Conservation (phyloP, 2,113 vertebrate species). For the Chlamydotis undulata region DNA sequence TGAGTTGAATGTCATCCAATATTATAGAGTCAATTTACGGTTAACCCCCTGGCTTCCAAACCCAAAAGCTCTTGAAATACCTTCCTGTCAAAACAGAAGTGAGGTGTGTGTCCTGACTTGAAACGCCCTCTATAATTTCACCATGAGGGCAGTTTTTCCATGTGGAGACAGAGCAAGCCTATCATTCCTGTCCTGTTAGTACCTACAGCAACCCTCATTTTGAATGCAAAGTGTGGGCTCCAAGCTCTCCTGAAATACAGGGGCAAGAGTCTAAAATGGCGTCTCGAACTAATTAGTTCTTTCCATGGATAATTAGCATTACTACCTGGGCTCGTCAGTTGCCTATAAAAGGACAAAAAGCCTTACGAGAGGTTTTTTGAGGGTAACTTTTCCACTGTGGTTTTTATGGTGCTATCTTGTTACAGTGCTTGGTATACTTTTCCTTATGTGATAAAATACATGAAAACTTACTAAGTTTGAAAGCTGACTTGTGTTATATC, state of each 20-base stretch:
- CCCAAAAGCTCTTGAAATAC: neutral
- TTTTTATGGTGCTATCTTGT: neutral
- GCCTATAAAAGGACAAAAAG: slow-evolving; percentile 11
- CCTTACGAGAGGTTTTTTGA: neutral
- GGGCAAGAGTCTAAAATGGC: slow-evolving; percentile 3
- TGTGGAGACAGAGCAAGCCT: neutral
- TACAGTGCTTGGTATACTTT: neutral
- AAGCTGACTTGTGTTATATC: neutral
- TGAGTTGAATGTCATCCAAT: neutral
- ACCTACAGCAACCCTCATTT: slow-evolving; percentile 10
- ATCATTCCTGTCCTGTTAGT: slow-evolving; percentile 23
- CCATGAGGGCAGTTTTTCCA: slow-evolving; percentile 1
- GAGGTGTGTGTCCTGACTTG: neutral
- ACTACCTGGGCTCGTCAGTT: slow-evolving; percentile 22
- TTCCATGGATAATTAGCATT: neutral
- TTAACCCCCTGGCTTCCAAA: slow-evolving; percentile 4
- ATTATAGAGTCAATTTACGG: neutral
- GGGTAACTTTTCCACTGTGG: neutral
- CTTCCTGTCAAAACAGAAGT: neutral
- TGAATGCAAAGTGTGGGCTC: slow-evolving; percentile 28
- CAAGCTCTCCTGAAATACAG: neutral
- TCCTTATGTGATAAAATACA: neutral
- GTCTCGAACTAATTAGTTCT: slow-evolving; percentile 24
- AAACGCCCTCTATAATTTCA: slow-evolving; percentile 13
- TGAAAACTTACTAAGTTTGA: neutral